A percentile compares a stretch with the other conserved stretches of the same genome.
phyloP scores from a whole-genome alignment of 2,888 invertebrate genomes.

The Cephus runcator region DNA sequence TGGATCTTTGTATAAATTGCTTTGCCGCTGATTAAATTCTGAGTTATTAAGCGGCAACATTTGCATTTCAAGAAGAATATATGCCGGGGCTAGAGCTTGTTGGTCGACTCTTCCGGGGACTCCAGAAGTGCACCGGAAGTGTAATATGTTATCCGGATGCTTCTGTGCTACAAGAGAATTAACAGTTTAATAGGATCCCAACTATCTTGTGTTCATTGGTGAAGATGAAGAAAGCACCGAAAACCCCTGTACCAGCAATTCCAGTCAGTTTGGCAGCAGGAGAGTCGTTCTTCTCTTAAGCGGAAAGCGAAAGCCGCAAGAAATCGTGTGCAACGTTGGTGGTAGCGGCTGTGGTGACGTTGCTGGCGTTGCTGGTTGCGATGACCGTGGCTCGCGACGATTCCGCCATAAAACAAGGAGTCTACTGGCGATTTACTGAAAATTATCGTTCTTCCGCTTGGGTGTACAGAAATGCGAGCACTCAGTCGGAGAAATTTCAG shows the following conservation, averaged over 20 bases:
- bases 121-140: neutral
- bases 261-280: neutral
- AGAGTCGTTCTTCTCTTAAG: neutral
- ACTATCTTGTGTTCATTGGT: neutral
- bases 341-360: neutral
- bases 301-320: neutral
- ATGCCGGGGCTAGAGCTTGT: slow-evolving; percentile 9
- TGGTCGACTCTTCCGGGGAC: neutral
- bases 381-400: neutral
- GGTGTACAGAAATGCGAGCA: slow-evolving; percentile 27
- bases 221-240: neutral
- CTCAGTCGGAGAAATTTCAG: neutral
- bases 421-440: slow-evolving; percentile 43
- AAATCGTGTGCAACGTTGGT: neutral
- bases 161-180: neutral
- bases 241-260: neutral
- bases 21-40: slow-evolving; percentile 46
- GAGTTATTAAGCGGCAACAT: slow-evolving; percentile 37
- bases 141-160: neutral
- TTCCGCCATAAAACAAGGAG: slow-evolving; percentile 29
- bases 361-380: neutral
- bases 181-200: neutral
- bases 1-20: slow-evolving; percentile 37
- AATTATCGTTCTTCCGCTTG: slow-evolving; percentile 52
- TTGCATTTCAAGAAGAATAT: slow-evolving; percentile 39